Evolutionary conservation across 2,113 vertebrate species (phyloP), one percentile per base, ranked within the genome.

Genomic region (Malaclemys terrapin): DNA sequence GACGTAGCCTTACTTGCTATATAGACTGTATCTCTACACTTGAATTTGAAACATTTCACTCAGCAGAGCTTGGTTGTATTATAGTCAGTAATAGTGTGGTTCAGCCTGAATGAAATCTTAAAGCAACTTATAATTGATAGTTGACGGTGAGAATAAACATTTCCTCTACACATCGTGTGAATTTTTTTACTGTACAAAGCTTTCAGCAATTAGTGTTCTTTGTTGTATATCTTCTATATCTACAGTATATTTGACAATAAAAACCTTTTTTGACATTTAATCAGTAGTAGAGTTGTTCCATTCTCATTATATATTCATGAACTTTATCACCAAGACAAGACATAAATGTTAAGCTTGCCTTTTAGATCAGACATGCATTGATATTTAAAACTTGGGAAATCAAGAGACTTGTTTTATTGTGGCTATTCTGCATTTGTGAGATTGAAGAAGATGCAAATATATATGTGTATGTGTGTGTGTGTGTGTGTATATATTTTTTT

Each of bases 181-280:
- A 85, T 90, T 93, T 95, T 93, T 85, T 93, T 96, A 76, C 90
- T 80, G 38, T 87, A 29, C 72, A 90, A 85, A 90, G 79, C 93
- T 91, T 82, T 80, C 90, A 90, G 84, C 93, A 95, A 90, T 96
- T 97, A 97, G 89, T 93, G 45, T 50, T 93, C 91, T 95, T 97
- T 96, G 93, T 97, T 97, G 89, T 95, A 86, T 89, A 92, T 96
- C 95, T 96, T 95, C 88, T 82, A 78, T 94, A 95, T 93, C 96
- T 97, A 96, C 94, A 94, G 50, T 91, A 91, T 93, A 94, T 96
- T 96, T 96, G 93, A 96, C 94, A 97, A 96, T 97, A 94, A 97
- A 81, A 97, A 95, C 94, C 87, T 94, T 96, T 95, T 97, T 95
- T 96, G 95, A 96, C 95, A 95, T 97, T 94, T 97, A 97, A 97